Percentiles rank a stretch among this genome's conserved stretches.
phyloP scores from a whole-genome alignment of 2,888 invertebrate genomes.

The Pediacus dermestoides region DNA sequence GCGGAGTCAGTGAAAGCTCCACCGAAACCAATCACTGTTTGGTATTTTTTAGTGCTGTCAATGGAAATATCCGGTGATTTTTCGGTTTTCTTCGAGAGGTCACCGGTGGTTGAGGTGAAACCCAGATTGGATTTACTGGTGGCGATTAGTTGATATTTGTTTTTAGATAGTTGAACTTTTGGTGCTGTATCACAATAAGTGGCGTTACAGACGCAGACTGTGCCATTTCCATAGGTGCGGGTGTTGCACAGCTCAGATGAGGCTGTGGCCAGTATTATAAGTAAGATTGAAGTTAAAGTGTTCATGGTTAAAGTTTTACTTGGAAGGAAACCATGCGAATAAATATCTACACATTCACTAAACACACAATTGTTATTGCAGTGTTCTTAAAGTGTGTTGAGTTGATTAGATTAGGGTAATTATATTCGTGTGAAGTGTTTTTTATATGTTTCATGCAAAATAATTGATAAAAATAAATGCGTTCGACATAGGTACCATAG shows the following conservation, averaged over 20 bases:
- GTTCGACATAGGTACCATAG: too few relatives aligned
- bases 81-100: conserved; percentile 31
- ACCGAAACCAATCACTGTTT: conserved; percentile 77
- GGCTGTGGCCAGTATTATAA: too few relatives aligned
- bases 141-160: conserved; percentile 41
- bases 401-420: too few relatives aligned
- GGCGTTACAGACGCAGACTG: conserved; percentile 49
- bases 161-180: conserved; percentile 19
- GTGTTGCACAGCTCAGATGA: conserved; percentile 17
- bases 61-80: conserved; percentile 28
- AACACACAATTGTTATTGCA: too few relatives aligned
- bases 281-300: too few relatives aligned
- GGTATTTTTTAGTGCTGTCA: conserved; percentile 47
- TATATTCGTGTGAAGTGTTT: too few relatives aligned
- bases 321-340: too few relatives aligned
- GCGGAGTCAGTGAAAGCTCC: conserved; percentile 70
- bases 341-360: too few relatives aligned
- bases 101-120: conserved; percentile 51
- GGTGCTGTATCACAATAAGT: conserved; percentile 50
- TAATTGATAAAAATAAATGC: too few relatives aligned
- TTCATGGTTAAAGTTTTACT: too few relatives aligned
- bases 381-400: too few relatives aligned
- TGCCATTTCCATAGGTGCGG: conserved; percentile 15
- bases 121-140: conserved; percentile 54
- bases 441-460: too few relatives aligned